These are phyloP conservation scores for Phyllostomus hastatus DNA, from an alignment of 2,113 vertebrate genomes.

Conservation along the genomic window DNA sequence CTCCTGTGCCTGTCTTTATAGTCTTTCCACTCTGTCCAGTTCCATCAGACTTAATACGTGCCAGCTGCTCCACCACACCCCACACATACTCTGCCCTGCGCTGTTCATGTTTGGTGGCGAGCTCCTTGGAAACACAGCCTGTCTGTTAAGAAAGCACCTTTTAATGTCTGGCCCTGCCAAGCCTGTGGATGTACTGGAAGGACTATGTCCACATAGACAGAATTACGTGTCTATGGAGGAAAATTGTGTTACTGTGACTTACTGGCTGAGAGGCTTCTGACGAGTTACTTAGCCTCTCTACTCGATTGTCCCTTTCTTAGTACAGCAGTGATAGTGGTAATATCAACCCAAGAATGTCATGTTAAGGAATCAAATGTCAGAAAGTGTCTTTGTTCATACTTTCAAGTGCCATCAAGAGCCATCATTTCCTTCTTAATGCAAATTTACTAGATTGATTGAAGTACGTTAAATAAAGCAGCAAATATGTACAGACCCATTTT, in stretches of 20 bases:
- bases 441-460: neutral
- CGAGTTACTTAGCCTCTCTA: neutral
- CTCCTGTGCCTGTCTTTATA: neutral
- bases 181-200: neutral
- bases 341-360: neutral
- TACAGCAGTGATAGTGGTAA: neutral
- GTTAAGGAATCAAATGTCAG: neutral
- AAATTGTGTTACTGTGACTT: neutral
- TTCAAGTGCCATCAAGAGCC: neutral
- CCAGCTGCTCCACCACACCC: neutral
- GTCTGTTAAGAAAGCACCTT: neutral
- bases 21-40: neutral
- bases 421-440: neutral
- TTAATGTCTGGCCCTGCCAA: neutral
- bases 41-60: too few relatives aligned
- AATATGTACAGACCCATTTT: neutral
- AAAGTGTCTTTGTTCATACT: neutral
- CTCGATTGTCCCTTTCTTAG: neutral
- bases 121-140: neutral
- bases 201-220: neutral
- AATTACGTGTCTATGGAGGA: neutral
- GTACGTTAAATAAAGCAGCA: neutral
- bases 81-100: neutral
- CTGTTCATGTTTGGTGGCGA: neutral
- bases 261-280: neutral